Percentiles rank a stretch among this genome's conserved stretches.
Evolutionary conservation across 2,113 vertebrate genomes (phyloP).

Genomic region (Ceyx cyanopectus): DNA sequence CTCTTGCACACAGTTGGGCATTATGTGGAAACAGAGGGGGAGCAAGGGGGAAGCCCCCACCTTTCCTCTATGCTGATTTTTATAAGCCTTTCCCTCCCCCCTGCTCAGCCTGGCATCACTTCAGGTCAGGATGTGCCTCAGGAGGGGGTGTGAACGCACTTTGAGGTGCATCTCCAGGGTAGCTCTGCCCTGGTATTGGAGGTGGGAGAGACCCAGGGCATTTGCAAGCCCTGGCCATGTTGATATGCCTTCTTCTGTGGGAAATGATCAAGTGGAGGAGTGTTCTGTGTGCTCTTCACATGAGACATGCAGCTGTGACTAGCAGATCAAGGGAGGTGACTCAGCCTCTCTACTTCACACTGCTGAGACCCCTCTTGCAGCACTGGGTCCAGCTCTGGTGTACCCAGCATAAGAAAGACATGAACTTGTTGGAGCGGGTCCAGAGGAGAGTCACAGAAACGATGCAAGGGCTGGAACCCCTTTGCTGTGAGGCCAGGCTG

Average conservation of each 20-base stretch:
- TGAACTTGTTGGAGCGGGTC: not conserved
- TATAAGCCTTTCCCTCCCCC: not conserved
- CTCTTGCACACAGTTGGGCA: constrained; percentile 48
- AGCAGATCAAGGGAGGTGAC: not conserved
- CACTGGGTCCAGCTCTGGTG: not conserved
- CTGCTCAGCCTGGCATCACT: not conserved
- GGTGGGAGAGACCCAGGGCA: not conserved
- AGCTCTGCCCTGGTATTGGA: not conserved
- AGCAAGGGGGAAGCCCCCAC: not conserved
- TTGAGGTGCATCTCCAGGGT: not conserved
- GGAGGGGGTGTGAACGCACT: accelerated
- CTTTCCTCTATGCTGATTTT: not conserved
- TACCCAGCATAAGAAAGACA: not conserved
- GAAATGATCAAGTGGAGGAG: not conserved
- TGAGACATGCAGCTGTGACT: not conserved
- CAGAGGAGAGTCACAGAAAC: not conserved
- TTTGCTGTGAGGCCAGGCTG: not conserved
- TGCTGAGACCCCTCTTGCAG: not conserved
- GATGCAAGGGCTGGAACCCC: not conserved
- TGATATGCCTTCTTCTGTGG: not conserved
- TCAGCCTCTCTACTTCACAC: not conserved
- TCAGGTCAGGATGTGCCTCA: not conserved
- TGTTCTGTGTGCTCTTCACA: not conserved
- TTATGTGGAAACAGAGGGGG: not conserved
- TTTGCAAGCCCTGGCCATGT: not conserved